Base-by-base conservation (phyloP, 2,888 invertebrate species). In the Phragmatobia fuliginosa region DNA sequence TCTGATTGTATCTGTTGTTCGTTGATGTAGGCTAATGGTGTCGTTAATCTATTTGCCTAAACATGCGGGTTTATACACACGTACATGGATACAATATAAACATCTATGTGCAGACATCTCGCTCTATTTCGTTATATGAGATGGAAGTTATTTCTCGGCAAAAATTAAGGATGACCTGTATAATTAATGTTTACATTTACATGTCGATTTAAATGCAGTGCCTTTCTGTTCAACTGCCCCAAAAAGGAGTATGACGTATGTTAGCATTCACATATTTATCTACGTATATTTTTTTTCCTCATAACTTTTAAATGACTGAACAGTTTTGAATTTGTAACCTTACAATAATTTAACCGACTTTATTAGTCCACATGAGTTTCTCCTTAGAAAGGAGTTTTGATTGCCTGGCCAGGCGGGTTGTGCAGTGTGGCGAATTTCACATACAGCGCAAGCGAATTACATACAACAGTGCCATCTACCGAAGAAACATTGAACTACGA, bases 91-190 rank as follows among this genome's bases (percentile, higher is more conserved):
- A 62, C 18, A 36, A 60, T 25, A 38, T 36, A 62, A 52, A 66
- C 58, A 64, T 60, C 45, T 41, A 58, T 52, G 62, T 45, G 36
- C 32, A 49, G 33, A 66, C n/a, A 28, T 62, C 62, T 62, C 73
- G 82, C 68, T 68, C 82, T 75, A 75, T 80, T 80, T 73, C 70
- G n/a, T 49, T 49, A 75, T 72, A 77, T 32, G 70, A 66, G 62
- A 70, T 70, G 67, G 32, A 68, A 68, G 62, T 79, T 67, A 71
- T 66, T 68, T 60, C 56, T 68, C 58, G 28, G 64, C 45, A 32
- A 62, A 49, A 67, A 68, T 76, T 74, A 66, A 61, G 41, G 59
- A 60, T 70, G 71, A 67, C 31, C 58, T 31, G n/a, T 21, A 31
- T 11, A 52, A 18, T 52, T 45, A 62, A 25, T n/a, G n/a, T n/a